These are phyloP conservation scores for Cephus spinipes DNA, from an alignment of 2,888 invertebrate genomes.

Conservation along the genomic window DNA sequence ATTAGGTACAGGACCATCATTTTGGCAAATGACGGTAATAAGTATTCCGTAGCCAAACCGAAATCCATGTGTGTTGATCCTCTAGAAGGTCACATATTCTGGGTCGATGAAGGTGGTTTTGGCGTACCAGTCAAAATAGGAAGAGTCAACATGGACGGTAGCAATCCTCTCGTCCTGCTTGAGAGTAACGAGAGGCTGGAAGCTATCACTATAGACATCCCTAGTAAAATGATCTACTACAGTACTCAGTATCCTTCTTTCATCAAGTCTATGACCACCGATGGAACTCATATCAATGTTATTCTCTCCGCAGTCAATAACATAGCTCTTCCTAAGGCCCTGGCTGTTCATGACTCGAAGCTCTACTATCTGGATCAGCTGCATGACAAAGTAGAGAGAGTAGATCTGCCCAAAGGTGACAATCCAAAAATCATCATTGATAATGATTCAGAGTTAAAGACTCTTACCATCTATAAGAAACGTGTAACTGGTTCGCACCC, in stretches of 20 bases:
- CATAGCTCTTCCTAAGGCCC: slow-evolving; percentile 82
- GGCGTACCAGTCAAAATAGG: slow-evolving; percentile 91
- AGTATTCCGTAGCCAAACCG: slow-evolving; percentile 87
- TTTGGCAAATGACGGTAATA: slow-evolving; percentile 89
- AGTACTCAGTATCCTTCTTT: slow-evolving; percentile 82
- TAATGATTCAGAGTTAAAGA: slow-evolving; percentile 89
- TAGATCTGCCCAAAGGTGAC: slow-evolving; percentile 84
- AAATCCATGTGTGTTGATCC: slow-evolving; percentile 91
- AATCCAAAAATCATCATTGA: slow-evolving; percentile 82
- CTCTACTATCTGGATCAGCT: slow-evolving; percentile 90
- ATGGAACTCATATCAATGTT: slow-evolving; percentile 77
- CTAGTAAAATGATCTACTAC: slow-evolving; percentile 88
- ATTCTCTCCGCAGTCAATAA: slow-evolving; percentile 78
- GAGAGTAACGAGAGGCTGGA: slow-evolving; percentile 81
- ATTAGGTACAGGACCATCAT: slow-evolving; percentile 86
- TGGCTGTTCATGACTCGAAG: slow-evolving; percentile 84
- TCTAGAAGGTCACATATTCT: slow-evolving; percentile 89
- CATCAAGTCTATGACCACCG: slow-evolving; percentile 78
- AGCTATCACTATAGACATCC: slow-evolving; percentile 86
- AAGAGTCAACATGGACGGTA: slow-evolving; percentile 94
- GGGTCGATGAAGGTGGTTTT: slow-evolving; percentile 95
- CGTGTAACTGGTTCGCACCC: slow-evolving; percentile 85
- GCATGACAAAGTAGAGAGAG: slow-evolving; percentile 89
- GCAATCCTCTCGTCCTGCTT: slow-evolving; percentile 79
- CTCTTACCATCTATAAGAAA: slow-evolving; percentile 89